Base-by-base conservation (phyloP, 2,888 invertebrate genomes). In the Siphlonurus alternatus region DNA sequence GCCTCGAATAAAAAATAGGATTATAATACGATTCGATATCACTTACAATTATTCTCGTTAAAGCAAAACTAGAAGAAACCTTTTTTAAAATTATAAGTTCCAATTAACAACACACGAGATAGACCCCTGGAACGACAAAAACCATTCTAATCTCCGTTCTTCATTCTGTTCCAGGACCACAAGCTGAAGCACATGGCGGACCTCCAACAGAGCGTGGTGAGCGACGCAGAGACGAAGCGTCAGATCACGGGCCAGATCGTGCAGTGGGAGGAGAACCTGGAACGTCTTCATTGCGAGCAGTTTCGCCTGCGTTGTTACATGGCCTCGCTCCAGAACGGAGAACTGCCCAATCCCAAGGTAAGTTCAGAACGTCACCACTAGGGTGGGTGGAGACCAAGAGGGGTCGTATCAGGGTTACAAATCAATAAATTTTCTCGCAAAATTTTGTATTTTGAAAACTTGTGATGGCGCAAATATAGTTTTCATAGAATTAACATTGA, bases 161-260 rank as follows among this genome's bases (percentile, higher is more conserved):
- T n/a, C n/a, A n/a, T 67, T 69, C 69, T 70, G 73, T 71, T 73
- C n/a, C 79, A 96, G 96, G 96, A 97, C 79, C 90, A 93, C 74
- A 96, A 96, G 77, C 80, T 96, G 78, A 93, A 93, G 76, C 95
- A 96, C 75, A 96, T 97, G 96, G 95, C 96, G n/a, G 96, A 96
- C 76, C 81, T 96, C 72, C 96, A 97, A 77, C 88, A 95, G 77
- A 92, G 93, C n/a, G 95, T 96, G 64, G 93, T 95, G 25, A 88
- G 91, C 62, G 96, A 96, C 76, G 86, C 89, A 61, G 93, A 93
- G 72, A 90, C 90, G 67, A 87, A 93, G 66, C 90, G 91, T 72
- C 94, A 95, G 77, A 88, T 97, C 69, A 89, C 88, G 71, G 88
- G 88, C 72, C 96, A 97, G 80, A 93, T 97, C 75, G 81, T 90